Evolutionary conservation across 2,888 invertebrate species (phyloP).

Genomic region (Drosophila formosana): DNA sequence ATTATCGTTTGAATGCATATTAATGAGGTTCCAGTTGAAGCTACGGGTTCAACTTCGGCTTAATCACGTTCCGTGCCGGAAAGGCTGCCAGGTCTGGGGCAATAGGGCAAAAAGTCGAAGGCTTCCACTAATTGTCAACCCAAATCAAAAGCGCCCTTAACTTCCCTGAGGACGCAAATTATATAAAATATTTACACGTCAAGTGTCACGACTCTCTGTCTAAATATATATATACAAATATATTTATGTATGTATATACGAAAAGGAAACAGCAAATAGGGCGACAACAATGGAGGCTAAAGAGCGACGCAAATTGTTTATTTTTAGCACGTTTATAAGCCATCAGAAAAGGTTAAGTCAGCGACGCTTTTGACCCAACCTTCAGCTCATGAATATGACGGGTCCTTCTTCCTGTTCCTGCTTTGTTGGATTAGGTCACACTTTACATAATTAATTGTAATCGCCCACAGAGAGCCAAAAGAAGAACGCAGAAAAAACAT

Average conservation of each 20-base stretch:
- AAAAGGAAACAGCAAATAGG: constrained; percentile 18
- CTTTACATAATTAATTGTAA: constrained; percentile 75
- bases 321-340: constrained; percentile 78
- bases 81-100: constrained; percentile 1
- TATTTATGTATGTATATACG: constrained; percentile 46
- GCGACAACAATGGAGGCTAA: constrained; percentile 33
- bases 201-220: constrained; percentile 54
- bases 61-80: constrained; percentile 4
- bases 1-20: constrained; percentile 50
- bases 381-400: constrained; percentile 51
- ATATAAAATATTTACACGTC: constrained; percentile 77
- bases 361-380: constrained; percentile 22
- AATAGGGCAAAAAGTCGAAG: constrained; percentile 45
- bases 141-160: constrained; percentile 59
- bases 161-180: constrained; percentile 37
- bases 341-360: constrained; percentile 75
- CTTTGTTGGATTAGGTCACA: constrained; percentile 71
- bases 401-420: constrained; percentile 8
- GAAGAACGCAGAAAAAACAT: neutral
- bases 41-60: neutral
- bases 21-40: constrained; percentile 36
- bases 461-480: neutral
- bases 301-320: constrained; percentile 70
- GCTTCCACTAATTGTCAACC: constrained; percentile 68
- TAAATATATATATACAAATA: constrained; percentile 60